Evolutionary conservation across 2,888 invertebrate species (phyloP).

Genomic region (Iselma pallidipennis): DNA sequence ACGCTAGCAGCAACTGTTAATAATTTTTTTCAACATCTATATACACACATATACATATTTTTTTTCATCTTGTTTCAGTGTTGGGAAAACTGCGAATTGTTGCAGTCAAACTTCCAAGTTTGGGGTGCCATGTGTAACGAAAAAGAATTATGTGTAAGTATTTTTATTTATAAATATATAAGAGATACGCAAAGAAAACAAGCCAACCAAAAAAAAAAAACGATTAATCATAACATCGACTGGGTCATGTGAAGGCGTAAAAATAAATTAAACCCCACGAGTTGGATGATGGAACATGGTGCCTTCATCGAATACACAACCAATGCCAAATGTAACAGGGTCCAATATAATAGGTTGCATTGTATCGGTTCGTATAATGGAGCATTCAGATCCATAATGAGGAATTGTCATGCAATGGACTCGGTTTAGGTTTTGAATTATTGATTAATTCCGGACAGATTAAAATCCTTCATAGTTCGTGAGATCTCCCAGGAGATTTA

Average conservation of each 20-base stretch:
- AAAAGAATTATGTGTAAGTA: conserved; percentile 74
- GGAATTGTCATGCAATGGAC: conserved; percentile 41
- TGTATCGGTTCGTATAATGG: conserved; percentile 38
- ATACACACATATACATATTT: background rate
- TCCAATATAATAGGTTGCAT: conserved; percentile 33
- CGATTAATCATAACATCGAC: conserved; percentile 33
- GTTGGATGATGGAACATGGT: conserved; percentile 3
- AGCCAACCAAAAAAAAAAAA: conserved; percentile 10
- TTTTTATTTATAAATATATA: conserved; percentile 19
- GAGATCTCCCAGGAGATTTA: conserved; percentile 8
- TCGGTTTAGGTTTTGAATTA: conserved; percentile 31
- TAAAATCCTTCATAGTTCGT: conserved; percentile 4
- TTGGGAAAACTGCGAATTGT: conserved; percentile 75
- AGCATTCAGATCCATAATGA: conserved; percentile 41
- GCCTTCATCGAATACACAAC: conserved; percentile 2
- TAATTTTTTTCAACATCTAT: conserved; percentile 2
- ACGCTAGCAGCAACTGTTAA: conserved; percentile 9
- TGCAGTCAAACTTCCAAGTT: conserved; percentile 72
- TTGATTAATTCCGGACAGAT: conserved; percentile 28
- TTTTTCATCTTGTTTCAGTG: conserved; percentile 64
- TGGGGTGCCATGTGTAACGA: conserved; percentile 75
- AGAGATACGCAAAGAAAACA: too few relatives aligned
- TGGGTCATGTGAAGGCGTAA: conserved; percentile 32
- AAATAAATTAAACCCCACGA: conserved; percentile 32
- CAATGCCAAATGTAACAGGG: conserved; percentile 32